Evolutionary conservation across 2,888 invertebrate genomes (phyloP).

Genomic region (Cotesia congregata): DNA sequence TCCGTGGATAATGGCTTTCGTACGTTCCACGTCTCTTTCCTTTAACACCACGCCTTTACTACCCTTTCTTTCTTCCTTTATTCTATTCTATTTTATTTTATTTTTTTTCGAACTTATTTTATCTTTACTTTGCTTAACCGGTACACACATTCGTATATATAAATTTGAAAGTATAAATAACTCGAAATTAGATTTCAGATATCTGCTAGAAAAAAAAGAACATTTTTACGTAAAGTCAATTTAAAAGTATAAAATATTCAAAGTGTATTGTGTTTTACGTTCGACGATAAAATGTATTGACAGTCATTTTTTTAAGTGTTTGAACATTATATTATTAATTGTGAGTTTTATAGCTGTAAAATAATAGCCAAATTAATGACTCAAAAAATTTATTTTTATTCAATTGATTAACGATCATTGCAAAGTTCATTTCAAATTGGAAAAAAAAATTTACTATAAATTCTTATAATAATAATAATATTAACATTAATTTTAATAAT

Average conservation of each 20-base stretch:
- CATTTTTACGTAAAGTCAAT: neutral
- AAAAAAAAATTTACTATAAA: too few species aligned
- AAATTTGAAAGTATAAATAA: neutral
- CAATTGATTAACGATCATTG: too few species aligned
- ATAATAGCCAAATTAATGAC: too few species aligned
- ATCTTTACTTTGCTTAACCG: neutral
- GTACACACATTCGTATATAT: neutral
- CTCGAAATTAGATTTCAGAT: neutral
- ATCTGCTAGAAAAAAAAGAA: neutral
- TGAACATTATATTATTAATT: neutral
- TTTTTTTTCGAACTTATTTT: constrained; percentile 46
- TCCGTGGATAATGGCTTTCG: constrained; percentile 56
- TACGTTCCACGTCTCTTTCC: constrained; percentile 32
- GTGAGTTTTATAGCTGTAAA: too few species aligned
- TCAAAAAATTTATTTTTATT: too few species aligned
- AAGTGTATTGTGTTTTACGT: neutral
- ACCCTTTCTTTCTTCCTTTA: constrained; percentile 42
- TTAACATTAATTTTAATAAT: too few species aligned
- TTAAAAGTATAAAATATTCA: neutral
- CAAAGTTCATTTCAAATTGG: too few species aligned
- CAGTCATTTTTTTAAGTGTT: neutral
- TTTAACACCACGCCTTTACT: constrained; percentile 46
- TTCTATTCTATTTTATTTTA: constrained; percentile 32
- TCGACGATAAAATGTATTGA: neutral
- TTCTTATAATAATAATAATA: too few species aligned